Evolutionary conservation across 1,140 invertebrate species (phyloP), one percentile per base, ranked within the genome.

Genomic region (Drosophila repletoides): DNA sequence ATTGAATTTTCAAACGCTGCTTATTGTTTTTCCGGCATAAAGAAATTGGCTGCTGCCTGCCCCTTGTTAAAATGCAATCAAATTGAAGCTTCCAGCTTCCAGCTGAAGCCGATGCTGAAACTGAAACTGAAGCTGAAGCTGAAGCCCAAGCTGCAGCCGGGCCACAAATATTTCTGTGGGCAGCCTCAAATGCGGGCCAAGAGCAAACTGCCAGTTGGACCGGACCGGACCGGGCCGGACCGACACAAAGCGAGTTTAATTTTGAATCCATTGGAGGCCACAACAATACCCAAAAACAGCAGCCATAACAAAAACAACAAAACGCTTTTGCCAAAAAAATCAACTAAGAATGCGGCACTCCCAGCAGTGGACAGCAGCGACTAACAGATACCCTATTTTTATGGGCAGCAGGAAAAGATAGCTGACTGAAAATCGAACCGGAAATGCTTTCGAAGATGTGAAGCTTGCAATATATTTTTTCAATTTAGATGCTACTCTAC

Each of bases 1-100:
- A 83, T 83, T 83, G 79, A 83, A 84, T 83, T 83, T 86, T 71
- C 79, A 79, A 86, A 83, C 55, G 80, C 80, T 71, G 80, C 80
- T 79, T 83, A 84, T 83, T 83, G 79, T 84, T 83, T 83, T 79
- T 79, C 61, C 70, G 79, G 66, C 46, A 48, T 49, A 51, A 61
- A 61, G 73, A 77, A 83, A 83, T 86, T 83, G 80, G 74, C 80
- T 66, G 36, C 24, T 83, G 80, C 70, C 80, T 66, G 36, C 24
- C 53, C 63, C 76, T 79, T 79, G 80, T 86, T 83, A 84, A 83
- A 83, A 83, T 83, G 80, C 79, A 83, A 83, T 83, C 80, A 83
- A 83, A 86, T 81, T 83, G 73, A 65, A 65, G 69, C n/a, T n/a
- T n/a, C n/a, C n/a, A n/a, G n/a, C n/a, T n/a, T n/a, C n/a, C n/a